Evolutionary conservation across 2,888 invertebrate genomes (phyloP), one percentile per base, ranked within the genome.

Genomic region (Automeris io): DNA sequence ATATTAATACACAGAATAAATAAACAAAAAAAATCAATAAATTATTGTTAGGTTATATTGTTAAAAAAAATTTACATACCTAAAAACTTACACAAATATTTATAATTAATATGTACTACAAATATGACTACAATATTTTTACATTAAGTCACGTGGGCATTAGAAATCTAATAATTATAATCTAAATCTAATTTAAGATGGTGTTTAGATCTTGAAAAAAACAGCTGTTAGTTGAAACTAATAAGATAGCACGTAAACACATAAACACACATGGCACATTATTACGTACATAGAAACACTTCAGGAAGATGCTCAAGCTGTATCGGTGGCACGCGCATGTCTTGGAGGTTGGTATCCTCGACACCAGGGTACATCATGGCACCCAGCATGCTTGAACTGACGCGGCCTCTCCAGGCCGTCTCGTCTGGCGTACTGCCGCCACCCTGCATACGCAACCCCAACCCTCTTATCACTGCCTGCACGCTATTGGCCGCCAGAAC

Each of bases 301-400:
- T 92, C 91, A 23, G 92, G 92, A 61, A 92, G 89, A 68, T 91
- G 90, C 70, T 92, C 92, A 51, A 92, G 83, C 65, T 91, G 90
- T 59, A 92, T 91, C 54, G 92, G 92, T 46, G 92, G 92, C 54
- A 92, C 91, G 66, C 92, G 89, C 81, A 91, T 88, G 70, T 88
- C 87, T 67, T 88, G 80, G 45, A 83, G 69, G 44, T 74, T 73
- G 12, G 65, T 49, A 47, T 73, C 74, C 50, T 85, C 80, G 47
- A 66, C 65, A 49, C 70, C 72, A 50, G 82, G 83, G 67, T 78
- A 87, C 87, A 87, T 86, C 87, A 86, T 87, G 56, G 87, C 68
- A 63, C 86, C 87, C 70, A 87, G 58, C 88, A 87, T 87, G 50
- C 52, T 47, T 46, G 24, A 29, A n/a, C 62, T 51, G 50, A 54